These are phyloP conservation scores for human DNA, from an alignment of 2,113 vertebrate species.

Conservation along the genomic window GRCh38 chr13:88366501-88367000, in stretches of 20 bases:
- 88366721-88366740: background rate
- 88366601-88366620: background rate
- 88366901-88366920: background rate
- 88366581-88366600: background rate
- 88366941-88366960: background rate
- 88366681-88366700: background rate
- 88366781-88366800: background rate
- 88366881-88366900: background rate
- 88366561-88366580: background rate
- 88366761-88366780: background rate
- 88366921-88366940: background rate
- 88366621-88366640: background rate
- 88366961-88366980: background rate
- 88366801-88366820: background rate
- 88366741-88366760: background rate
- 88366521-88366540: background rate
- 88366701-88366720: background rate
- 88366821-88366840: background rate
- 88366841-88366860: background rate
- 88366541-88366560: conserved; percentile 18
- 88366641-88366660: background rate
- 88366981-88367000: background rate
- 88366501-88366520: background rate
- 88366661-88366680: background rate
- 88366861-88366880: background rate